phyloP scores from a whole-genome alignment of 2,113 vertebrate species.

The rat (Rattus norvegicus) region GRCr8 NC_086032.1:53920501-53921000 shows the following conservation, averaged over 20 bases:
- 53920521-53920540: neutral
- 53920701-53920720: neutral
- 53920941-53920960: neutral
- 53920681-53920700: neutral
- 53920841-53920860: too few species aligned
- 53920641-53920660: neutral
- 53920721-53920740: neutral
- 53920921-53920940: neutral
- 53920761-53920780: neutral
- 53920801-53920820: neutral
- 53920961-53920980: neutral
- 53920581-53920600: neutral
- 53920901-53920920: neutral
- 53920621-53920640: neutral
- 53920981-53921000: neutral
- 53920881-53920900: neutral
- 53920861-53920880: neutral
- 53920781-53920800: neutral
- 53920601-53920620: neutral
- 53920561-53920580: neutral
- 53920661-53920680: neutral
- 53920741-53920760: neutral
- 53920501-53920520: neutral
- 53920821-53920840: accelerated
- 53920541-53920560: neutral